These are phyloP conservation scores for Hydrochoerus hydrochaeris DNA, from an alignment of 2,113 vertebrate genomes.

Conservation along the genomic window DNA sequence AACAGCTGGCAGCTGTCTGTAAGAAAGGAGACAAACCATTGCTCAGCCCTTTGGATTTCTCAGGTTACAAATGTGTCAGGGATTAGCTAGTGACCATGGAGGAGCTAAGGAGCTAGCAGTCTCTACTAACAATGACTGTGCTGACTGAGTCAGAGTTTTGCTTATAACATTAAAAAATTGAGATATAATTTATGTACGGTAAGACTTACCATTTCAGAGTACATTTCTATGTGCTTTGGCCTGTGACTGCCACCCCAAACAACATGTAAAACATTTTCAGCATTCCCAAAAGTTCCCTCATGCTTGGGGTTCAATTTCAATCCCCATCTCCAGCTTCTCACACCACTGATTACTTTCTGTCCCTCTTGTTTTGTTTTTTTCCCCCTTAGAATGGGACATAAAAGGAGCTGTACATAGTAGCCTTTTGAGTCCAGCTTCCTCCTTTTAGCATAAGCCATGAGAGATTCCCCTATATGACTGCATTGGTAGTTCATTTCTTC, in stretches of 20 bases:
- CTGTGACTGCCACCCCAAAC: not conserved
- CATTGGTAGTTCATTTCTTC: not conserved
- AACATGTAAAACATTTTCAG: not conserved
- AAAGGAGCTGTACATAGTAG: not conserved
- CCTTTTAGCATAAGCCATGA: not conserved
- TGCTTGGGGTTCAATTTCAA: not conserved
- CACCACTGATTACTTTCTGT: not conserved
- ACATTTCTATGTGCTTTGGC: not conserved
- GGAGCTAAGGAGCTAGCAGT: not conserved
- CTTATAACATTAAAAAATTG: slow-evolving; percentile 37
- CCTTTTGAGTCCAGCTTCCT: not conserved
- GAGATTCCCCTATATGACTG: not conserved
- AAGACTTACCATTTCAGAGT: not conserved
- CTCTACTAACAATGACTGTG: not conserved
- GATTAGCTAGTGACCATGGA: not conserved
- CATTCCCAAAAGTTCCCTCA: not conserved
- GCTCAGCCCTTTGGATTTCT: not conserved
- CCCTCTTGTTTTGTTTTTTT: not conserved
- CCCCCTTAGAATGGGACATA: not conserved
- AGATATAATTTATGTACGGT: not conserved
- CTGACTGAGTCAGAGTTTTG: not conserved
- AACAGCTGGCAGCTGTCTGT: not conserved
- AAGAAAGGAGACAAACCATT: not conserved
- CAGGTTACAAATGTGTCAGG: not conserved
- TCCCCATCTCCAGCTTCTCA: not conserved